Conservation (phyloP, 2,113 vertebrate genomes). For the Tonatia bakeri region DNA sequence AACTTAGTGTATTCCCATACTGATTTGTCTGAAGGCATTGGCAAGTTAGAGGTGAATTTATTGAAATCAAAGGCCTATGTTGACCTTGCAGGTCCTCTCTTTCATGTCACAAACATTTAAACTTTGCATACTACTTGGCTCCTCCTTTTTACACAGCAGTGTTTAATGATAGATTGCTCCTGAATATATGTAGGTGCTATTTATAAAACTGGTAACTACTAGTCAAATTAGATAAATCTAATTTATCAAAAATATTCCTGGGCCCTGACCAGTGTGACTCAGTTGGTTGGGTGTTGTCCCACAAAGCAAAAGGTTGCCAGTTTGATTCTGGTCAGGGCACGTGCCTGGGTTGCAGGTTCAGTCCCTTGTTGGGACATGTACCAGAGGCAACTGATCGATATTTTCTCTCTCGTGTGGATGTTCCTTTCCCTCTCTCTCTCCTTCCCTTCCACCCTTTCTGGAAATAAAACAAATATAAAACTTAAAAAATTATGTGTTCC, state of each 20-base stretch:
- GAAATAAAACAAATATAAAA: background rate
- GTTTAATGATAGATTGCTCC: background rate
- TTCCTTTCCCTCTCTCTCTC: too few relatives aligned
- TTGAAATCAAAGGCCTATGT: background rate
- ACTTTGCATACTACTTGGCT: background rate
- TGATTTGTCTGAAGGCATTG: background rate
- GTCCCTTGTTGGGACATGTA: too few relatives aligned
- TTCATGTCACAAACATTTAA: background rate
- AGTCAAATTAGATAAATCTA: background rate
- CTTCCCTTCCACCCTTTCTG: too few relatives aligned
- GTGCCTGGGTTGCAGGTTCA: too few relatives aligned
- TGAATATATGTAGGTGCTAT: background rate
- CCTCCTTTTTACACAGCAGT: background rate
- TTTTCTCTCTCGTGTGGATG: too few relatives aligned
- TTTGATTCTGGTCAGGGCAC: too few relatives aligned
- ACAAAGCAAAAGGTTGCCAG: too few relatives aligned
- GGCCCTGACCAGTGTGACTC: too few relatives aligned
- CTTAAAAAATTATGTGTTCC: background rate
- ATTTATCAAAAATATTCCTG: constrained; percentile 5
- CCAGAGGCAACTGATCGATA: too few relatives aligned
- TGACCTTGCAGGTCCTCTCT: background rate
- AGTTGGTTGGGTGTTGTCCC: too few relatives aligned
- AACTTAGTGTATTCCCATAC: background rate
- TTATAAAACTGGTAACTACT: background rate
- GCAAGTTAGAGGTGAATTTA: background rate